phyloP scores from a whole-genome alignment of 2,888 invertebrate genomes.

The Fragum fragum region DNA sequence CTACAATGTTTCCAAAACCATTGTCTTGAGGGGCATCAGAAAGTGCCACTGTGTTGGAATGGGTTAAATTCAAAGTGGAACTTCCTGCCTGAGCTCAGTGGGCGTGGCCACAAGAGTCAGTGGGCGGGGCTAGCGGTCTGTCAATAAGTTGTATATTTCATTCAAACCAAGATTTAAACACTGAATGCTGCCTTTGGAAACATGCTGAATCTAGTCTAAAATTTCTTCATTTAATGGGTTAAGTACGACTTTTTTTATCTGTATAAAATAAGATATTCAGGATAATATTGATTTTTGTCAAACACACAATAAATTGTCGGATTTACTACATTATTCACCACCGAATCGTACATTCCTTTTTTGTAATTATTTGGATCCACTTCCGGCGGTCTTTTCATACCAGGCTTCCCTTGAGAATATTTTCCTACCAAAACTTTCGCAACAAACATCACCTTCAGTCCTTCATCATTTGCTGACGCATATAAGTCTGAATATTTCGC shows the following conservation, averaged over 20 bases:
- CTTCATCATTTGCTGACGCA: conserved; percentile 38
- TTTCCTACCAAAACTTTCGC: conserved; percentile 64
- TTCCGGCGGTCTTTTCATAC: conserved; percentile 86
- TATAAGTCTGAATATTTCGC: conserved; percentile 65
- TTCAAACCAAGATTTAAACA: too few species aligned
- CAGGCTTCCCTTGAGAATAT: conserved; percentile 79
- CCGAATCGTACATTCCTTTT: conserved; percentile 72
- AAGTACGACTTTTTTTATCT: conserved; percentile 18
- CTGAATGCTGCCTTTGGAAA: too few species aligned
- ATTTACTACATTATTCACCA: conserved; percentile 70
- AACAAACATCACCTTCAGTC: conserved; percentile 65
- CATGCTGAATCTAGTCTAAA: too few species aligned
- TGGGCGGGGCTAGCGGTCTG: too few species aligned
- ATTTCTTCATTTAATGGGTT: too few species aligned
- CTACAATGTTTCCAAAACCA: too few species aligned
- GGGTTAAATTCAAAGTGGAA: too few species aligned
- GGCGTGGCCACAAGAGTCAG: too few species aligned
- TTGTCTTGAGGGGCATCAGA: too few species aligned
- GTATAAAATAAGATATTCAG: conserved; percentile 74
- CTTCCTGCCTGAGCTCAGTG: too few species aligned
- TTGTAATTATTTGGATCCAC: conserved; percentile 51
- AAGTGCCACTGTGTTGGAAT: too few species aligned
- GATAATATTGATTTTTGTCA: conserved; percentile 78
- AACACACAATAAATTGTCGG: conserved; percentile 79
- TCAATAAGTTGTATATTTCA: too few species aligned